Percentiles rank a stretch among this genome's conserved stretches.
These are phyloP conservation scores for Tricholauxania praeusta DNA, from an alignment of 2,888 invertebrate species.

Conservation along the genomic window DNA sequence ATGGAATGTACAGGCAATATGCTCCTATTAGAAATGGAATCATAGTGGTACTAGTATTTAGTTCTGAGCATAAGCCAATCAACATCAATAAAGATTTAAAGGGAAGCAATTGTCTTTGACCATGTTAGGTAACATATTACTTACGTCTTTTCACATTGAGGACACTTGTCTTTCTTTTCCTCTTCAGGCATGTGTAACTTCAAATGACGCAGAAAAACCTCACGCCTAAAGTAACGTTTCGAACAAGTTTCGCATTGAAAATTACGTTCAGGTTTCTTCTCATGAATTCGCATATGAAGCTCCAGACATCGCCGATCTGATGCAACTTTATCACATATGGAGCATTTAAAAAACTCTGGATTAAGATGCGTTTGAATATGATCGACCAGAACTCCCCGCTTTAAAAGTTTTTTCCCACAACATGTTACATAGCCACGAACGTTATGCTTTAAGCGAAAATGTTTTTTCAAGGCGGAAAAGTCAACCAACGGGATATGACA, in stretches of 20 bases:
- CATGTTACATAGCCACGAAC: conserved; percentile 62
- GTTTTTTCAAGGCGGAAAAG: conserved; percentile 43
- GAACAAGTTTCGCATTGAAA: conserved; percentile 52
- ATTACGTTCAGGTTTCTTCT: conserved; percentile 44
- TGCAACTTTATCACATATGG: conserved; percentile 53
- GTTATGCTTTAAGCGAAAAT: conserved; percentile 47
- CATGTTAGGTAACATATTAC: not conserved
- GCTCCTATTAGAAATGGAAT: no score
- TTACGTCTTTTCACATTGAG: conserved; percentile 52
- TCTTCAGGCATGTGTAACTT: conserved; percentile 49
- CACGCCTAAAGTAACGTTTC: conserved; percentile 51
- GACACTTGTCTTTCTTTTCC: conserved; percentile 49
- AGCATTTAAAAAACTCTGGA: conserved; percentile 62
- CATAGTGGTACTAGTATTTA: no score
- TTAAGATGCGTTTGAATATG: conserved; percentile 63
- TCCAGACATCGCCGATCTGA: conserved; percentile 44
- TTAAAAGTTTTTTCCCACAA: conserved; percentile 62
- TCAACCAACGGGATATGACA: conserved; percentile 54
- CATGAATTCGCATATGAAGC: conserved; percentile 45
- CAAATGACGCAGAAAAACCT: conserved; percentile 49
- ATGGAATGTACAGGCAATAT: no score
- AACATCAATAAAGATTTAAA: no score
- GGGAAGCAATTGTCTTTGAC: no score
- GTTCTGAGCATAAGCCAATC: no score
- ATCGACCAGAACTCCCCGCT: conserved; percentile 62